Conservation (phyloP, 1,140 invertebrate genomes). For the Cyphomyrmex costatus region DNA sequence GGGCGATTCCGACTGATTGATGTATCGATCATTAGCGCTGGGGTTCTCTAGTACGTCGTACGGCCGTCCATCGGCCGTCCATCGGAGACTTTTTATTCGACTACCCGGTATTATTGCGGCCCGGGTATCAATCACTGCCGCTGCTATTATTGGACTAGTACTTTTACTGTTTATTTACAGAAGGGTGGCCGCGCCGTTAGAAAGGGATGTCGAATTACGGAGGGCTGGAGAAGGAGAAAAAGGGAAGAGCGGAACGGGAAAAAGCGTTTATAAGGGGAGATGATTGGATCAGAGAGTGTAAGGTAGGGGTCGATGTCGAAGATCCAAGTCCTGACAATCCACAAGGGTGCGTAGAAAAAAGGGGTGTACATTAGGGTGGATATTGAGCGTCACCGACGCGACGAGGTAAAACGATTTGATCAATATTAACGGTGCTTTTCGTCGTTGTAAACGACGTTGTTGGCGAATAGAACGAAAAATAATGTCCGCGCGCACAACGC, state of each 20-base stretch:
- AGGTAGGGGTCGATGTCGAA: conserved; percentile 20
- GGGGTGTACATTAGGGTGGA: conserved; percentile 16
- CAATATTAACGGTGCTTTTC: conserved; percentile 70
- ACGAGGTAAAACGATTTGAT: conserved; percentile 56
- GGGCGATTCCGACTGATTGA: conserved; percentile 66
- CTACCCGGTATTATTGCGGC: conserved; percentile 64
- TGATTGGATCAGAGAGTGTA: conserved; percentile 43
- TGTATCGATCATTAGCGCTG: conserved; percentile 71
- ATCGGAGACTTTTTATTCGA: conserved; percentile 63
- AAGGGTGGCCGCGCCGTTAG: conserved; percentile 26
- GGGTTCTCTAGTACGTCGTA: conserved; percentile 66
- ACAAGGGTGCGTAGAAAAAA: conserved; percentile 21
- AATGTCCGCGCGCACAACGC: conserved; percentile 48
- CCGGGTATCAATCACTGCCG: conserved; percentile 72
- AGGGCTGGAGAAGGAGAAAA: neutral
- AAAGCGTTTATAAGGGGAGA: conserved; percentile 30
- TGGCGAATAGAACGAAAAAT: conserved; percentile 69
- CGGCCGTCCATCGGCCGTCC: conserved; percentile 46
- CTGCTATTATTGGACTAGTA: conserved; percentile 67
- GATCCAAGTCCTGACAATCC: conserved; percentile 29
- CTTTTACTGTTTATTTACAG: conserved; percentile 69
- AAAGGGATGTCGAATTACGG: conserved; percentile 10
- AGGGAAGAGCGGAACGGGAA: neutral
- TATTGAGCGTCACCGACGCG: conserved; percentile 50
- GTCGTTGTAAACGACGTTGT: conserved; percentile 61